phyloP scores from a whole-genome alignment of 1,140 invertebrate genomes.

The Drosophila gunungcola region DNA sequence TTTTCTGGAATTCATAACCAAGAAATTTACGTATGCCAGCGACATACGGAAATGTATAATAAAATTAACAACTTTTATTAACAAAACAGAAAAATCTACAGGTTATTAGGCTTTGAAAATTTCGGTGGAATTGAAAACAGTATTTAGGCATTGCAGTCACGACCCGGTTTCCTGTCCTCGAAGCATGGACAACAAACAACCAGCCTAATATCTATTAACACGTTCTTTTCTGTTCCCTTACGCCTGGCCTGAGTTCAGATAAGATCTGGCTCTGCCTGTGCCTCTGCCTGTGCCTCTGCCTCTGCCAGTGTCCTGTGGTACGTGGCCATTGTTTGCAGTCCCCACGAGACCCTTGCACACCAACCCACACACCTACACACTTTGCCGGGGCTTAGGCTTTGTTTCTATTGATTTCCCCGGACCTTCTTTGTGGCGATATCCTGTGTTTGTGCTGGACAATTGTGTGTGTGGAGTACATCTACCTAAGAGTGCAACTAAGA shows the following conservation, averaged over 20 bases:
- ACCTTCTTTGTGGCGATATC: constrained; percentile 17
- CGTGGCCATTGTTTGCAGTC: constrained; percentile 61
- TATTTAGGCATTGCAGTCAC: constrained; percentile 69
- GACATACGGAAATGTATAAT: constrained; percentile 40
- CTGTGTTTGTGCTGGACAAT: constrained; percentile 7
- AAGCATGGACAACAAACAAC: constrained; percentile 36
- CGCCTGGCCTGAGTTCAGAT: constrained; percentile 38
- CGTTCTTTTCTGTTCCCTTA: constrained; percentile 38
- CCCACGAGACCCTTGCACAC: constrained; percentile 18
- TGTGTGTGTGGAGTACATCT: constrained; percentile 28
- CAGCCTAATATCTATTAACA: constrained; percentile 74
- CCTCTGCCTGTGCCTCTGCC: constrained; percentile 14
- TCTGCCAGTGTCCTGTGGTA: constrained; percentile 39
- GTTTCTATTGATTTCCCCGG: constrained; percentile 71
- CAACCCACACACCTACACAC: constrained; percentile 36
- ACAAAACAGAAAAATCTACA: constrained; percentile 31
- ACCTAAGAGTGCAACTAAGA: constrained; percentile 34
- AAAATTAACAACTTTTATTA: constrained; percentile 70
- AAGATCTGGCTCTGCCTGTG: constrained; percentile 40
- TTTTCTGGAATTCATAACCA: constrained; percentile 11
- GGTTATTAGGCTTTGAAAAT: constrained; percentile 27
- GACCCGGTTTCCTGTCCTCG: constrained; percentile 69
- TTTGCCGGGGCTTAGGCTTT: constrained; percentile 48
- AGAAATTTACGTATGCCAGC: constrained; percentile 57
- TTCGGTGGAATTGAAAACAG: constrained; percentile 22